A percentile compares a stretch with the other conserved stretches of the same genome.
Conservation (phyloP, 2,113 vertebrate genomes). For the Dipodomys spectabilis region DNA sequence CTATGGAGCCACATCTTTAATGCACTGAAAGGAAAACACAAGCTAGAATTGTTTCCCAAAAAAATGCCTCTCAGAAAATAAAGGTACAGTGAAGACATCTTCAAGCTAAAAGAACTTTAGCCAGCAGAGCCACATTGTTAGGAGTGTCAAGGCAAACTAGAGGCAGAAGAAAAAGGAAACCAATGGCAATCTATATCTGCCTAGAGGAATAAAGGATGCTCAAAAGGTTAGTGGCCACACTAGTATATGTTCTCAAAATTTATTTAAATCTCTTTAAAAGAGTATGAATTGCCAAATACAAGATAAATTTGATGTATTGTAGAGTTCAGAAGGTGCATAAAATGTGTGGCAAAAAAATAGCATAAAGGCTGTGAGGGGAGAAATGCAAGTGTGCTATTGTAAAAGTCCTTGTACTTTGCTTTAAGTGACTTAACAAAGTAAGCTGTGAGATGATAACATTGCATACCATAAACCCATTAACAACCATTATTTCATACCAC, state of each 20-base stretch:
- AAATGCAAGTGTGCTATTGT: neutral
- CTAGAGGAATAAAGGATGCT: neutral
- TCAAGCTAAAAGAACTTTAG: neutral
- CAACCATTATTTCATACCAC: neutral
- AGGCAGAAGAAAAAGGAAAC: neutral
- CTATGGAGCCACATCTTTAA: neutral
- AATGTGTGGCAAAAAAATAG: neutral
- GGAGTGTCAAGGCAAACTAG: neutral
- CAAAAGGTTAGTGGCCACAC: neutral
- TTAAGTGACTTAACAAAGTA: neutral
- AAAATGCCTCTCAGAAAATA: neutral
- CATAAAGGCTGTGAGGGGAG: neutral
- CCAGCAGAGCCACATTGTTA: neutral
- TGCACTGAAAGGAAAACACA: neutral
- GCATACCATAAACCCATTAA: neutral
- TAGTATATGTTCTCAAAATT: neutral
- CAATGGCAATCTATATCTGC: neutral
- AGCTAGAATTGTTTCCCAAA: neutral
- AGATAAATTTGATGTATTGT: neutral
- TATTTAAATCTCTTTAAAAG: neutral
- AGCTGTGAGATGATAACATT: neutral
- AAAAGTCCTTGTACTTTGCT: neutral
- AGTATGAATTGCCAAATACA: neutral
- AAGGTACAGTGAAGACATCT: neutral
- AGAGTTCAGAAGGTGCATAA: neutral